These are phyloP conservation scores for Scelioninae gen. 2 DNA, from an alignment of 2,888 invertebrate genomes.

Conservation along the genomic window DNA sequence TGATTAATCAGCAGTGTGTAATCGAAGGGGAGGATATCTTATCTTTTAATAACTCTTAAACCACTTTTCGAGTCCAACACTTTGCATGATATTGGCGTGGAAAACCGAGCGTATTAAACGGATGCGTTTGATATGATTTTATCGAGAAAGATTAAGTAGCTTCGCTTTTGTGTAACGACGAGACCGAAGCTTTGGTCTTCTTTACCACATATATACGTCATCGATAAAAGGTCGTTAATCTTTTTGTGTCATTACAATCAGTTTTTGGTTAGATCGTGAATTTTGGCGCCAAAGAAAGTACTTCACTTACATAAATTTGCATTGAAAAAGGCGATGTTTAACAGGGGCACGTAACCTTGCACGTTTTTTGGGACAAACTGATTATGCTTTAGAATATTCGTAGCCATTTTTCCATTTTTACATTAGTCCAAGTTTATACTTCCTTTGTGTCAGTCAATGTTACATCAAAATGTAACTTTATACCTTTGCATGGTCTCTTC, in stretches of 20 bases:
- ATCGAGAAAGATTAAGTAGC: constrained; percentile 29
- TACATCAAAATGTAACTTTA: too few species aligned
- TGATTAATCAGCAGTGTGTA: constrained; percentile 9
- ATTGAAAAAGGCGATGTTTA: background rate
- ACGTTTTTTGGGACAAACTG: background rate
- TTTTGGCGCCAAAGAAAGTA: constrained; percentile 7
- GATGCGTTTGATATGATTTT: constrained; percentile 31
- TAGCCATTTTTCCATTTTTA: too few species aligned
- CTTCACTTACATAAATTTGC: constrained; percentile 2
- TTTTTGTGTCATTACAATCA: constrained; percentile 11
- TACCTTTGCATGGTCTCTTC: too few species aligned
- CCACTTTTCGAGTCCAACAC: constrained; percentile 12
- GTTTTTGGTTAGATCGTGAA: constrained; percentile 15
- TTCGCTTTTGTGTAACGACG: constrained; percentile 25
- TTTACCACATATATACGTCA: background rate
- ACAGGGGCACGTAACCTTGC: constrained; percentile 1
- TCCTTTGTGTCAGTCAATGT: too few species aligned
- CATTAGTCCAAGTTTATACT: too few species aligned
- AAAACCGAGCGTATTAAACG: constrained; percentile 9
- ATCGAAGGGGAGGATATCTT: constrained; percentile 7
- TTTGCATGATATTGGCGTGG: constrained; percentile 16
- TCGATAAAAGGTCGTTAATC: constrained; percentile 33
- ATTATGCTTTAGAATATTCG: too few species aligned
- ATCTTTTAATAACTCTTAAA: constrained; percentile 23
- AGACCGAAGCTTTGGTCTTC: constrained; percentile 19